Conservation (phyloP, 2,113 vertebrate genomes). For the Ictidomys tridecemlineatus region DNA sequence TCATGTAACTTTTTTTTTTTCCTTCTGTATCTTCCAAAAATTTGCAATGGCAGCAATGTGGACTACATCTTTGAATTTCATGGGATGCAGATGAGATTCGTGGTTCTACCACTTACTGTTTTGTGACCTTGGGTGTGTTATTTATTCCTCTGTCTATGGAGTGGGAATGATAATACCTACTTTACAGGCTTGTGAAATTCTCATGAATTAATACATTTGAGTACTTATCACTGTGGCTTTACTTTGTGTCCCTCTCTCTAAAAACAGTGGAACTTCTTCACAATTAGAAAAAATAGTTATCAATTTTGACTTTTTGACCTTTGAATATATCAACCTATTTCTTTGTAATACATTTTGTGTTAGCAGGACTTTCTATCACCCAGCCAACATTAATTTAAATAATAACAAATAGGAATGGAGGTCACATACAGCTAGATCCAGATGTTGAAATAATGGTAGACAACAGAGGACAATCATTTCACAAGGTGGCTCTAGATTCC, state of each 20-base stretch:
- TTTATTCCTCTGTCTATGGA: not conserved
- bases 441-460: not conserved
- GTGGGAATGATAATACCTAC: not conserved
- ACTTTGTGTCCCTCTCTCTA: not conserved
- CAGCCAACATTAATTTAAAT: not conserved
- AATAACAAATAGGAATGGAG: not conserved
- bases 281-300: not conserved
- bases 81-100: not conserved
- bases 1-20: not conserved
- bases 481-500: not conserved
- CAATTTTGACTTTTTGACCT: not conserved
- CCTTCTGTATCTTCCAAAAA: not conserved
- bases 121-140: not conserved
- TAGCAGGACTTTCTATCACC: not conserved
- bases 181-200: not conserved
- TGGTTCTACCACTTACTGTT: not conserved
- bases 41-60: not conserved
- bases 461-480: not conserved
- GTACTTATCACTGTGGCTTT: not conserved
- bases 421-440: not conserved
- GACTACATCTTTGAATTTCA: not conserved
- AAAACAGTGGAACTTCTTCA: not conserved
- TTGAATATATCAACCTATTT: not conserved
- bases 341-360: constrained; percentile 8
- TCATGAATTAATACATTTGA: not conserved